These are phyloP conservation scores for Habrosyne pyritoides DNA, from an alignment of 2,888 invertebrate species.

Conservation along the genomic window DNA sequence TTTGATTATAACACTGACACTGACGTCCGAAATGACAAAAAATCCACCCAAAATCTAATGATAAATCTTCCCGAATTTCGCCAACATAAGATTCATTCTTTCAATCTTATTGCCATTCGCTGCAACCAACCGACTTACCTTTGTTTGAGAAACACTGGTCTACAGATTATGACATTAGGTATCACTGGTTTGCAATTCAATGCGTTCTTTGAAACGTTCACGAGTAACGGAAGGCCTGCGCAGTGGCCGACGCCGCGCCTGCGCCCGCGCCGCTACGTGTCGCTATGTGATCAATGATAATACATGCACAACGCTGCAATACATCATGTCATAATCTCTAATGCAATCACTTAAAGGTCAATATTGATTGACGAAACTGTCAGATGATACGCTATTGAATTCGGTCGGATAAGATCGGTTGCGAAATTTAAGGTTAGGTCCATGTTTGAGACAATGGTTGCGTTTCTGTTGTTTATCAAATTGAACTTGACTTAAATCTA, in stretches of 20 bases:
- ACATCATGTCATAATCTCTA: slow-evolving; percentile 24
- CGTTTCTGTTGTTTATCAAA: no score
- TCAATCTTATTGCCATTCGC: no score
- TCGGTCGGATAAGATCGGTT: background rate
- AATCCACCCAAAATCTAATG: no score
- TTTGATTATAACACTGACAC: no score
- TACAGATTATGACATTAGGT: background rate
- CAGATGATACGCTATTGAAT: slow-evolving; percentile 6
- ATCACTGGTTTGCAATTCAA: slow-evolving; percentile 20
- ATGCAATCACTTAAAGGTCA: slow-evolving; percentile 31
- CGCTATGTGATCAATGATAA: slow-evolving; percentile 23
- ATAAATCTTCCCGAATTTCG: no score
- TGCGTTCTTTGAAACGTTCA: slow-evolving; percentile 27
- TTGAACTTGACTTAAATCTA: no score
- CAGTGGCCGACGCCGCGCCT: slow-evolving; percentile 13
- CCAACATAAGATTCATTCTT: no score
- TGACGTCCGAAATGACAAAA: no score
- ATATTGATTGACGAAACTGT: slow-evolving; percentile 26
- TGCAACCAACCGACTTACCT: no score
- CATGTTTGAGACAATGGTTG: background rate
- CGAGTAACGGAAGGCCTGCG: slow-evolving; percentile 25
- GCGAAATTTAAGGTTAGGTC: background rate
- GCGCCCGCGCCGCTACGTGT: slow-evolving; percentile 21
- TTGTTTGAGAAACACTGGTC: no score
- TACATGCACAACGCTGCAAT: slow-evolving; percentile 15